These are phyloP conservation scores for Pseudochirops cupreus DNA, from an alignment of 2,797 vertebrate species.

Conservation along the genomic window DNA sequence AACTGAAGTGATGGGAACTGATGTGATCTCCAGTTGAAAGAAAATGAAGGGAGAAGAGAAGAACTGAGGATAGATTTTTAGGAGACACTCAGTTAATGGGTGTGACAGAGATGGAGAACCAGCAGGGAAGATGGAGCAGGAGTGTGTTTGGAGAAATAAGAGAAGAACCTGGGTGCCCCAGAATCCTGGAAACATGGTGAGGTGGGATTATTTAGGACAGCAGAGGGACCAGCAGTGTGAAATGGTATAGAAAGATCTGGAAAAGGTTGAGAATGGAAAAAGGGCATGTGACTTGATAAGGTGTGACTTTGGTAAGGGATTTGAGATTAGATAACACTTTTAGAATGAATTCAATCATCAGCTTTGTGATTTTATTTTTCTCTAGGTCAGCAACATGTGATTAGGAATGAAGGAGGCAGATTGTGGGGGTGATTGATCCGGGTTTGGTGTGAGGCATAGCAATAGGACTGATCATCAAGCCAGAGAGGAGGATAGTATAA, in stretches of 20 bases:
- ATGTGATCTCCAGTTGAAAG: not conserved
- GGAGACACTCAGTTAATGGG: not conserved
- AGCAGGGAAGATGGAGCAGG: not conserved
- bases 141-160: not conserved
- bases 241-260: not conserved
- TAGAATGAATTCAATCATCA: not conserved
- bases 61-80: not conserved
- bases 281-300: not conserved
- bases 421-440: too few species aligned
- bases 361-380: not conserved
- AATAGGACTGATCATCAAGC: not conserved
- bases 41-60: not conserved
- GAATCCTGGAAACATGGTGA: not conserved
- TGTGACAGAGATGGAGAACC: not conserved
- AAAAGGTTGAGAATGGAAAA: not conserved
- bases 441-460: not conserved
- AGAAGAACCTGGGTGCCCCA: not conserved
- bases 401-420: not conserved
- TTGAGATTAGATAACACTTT: not conserved
- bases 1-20: not conserved
- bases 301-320: not conserved
- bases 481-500: not conserved
- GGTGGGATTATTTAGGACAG: not conserved
- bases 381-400: not conserved
- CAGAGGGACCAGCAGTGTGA: not conserved